Evolutionary conservation across 2,888 invertebrate species (phyloP).

Genomic region (Camponotus fellah): DNA sequence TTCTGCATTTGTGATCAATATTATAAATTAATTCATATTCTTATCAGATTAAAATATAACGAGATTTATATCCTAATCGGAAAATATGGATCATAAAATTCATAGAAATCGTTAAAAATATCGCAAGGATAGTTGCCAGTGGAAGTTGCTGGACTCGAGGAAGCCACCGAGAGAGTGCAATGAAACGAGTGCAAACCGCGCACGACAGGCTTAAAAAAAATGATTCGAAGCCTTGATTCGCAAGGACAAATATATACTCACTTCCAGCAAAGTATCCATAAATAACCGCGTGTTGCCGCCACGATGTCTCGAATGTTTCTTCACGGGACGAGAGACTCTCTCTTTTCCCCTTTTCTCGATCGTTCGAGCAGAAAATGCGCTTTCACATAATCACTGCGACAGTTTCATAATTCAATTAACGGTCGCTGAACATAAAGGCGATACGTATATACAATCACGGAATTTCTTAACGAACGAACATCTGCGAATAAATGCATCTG

Average conservation of each 20-base stretch:
- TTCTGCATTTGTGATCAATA: too few relatives aligned
- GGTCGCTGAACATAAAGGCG: conserved; percentile 2
- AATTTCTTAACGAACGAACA: neutral
- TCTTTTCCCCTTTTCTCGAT: neutral
- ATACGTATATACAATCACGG: neutral
- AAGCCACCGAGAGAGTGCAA: conserved; percentile 1
- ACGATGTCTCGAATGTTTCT: conserved; percentile 27
- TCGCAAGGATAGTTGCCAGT: neutral
- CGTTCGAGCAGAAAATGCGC: conserved; percentile 21
- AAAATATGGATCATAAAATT: neutral
- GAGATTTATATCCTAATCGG: too few relatives aligned
- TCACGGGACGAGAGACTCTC: conserved; percentile 4
- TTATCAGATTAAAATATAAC: too few relatives aligned
- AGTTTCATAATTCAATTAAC: conserved; percentile 47
- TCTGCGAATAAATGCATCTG: neutral
- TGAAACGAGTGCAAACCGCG: conserved; percentile 7
- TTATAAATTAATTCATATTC: too few relatives aligned
- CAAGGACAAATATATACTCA: conserved; percentile 49
- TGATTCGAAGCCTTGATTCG: conserved; percentile 39
- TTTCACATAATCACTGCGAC: conserved; percentile 25
- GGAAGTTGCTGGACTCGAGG: neutral
- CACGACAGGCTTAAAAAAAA: conserved; percentile 7
- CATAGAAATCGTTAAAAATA: neutral
- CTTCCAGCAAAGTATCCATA: conserved; percentile 39
- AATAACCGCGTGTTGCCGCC: conserved; percentile 36